Percentiles rank a stretch among this genome's conserved stretches.
Conservation (phyloP, 2,888 invertebrate genomes). For the Chelonus formosanus region DNA sequence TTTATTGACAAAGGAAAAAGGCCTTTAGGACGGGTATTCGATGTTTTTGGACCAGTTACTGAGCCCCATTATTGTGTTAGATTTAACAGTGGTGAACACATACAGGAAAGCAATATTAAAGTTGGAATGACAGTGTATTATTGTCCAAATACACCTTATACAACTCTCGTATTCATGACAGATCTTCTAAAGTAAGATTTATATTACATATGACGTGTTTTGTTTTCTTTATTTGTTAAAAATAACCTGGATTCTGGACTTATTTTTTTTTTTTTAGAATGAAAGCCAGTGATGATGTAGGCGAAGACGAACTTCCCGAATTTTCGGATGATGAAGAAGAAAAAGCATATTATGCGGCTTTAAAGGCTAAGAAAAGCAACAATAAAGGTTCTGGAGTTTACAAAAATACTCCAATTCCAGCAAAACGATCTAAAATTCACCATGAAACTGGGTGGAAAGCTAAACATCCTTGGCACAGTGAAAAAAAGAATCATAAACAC, state of each 20-base stretch:
- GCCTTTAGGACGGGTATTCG: slow-evolving; percentile 84
- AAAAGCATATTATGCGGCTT: slow-evolving; percentile 59
- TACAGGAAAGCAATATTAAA: slow-evolving; percentile 72
- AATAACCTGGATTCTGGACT: neutral
- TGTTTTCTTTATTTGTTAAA: slow-evolving; percentile 9
- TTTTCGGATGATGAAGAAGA: slow-evolving; percentile 93
- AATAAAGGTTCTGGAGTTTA: slow-evolving; percentile 32
- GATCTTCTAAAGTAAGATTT: slow-evolving; percentile 76
- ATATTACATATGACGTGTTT: neutral
- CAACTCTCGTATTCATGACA: slow-evolving; percentile 78
- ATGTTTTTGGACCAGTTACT: slow-evolving; percentile 88
- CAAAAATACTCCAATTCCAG: slow-evolving; percentile 32
- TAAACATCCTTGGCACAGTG: slow-evolving; percentile 56
- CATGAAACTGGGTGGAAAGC: slow-evolving; percentile 48
- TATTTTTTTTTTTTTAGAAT: slow-evolving; percentile 65
- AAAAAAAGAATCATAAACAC: slow-evolving; percentile 30
- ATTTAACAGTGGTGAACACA: slow-evolving; percentile 84
- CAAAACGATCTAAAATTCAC: slow-evolving; percentile 44
- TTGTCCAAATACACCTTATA: slow-evolving; percentile 81
- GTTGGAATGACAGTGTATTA: slow-evolving; percentile 81
- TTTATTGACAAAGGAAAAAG: slow-evolving; percentile 83
- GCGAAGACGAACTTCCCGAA: slow-evolving; percentile 87
- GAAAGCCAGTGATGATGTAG: slow-evolving; percentile 89
- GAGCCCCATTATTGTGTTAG: slow-evolving; percentile 90
- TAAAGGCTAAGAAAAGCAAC: slow-evolving; percentile 45